These are phyloP conservation scores for Lacerta bilineata DNA, from an alignment of 2,797 vertebrate genomes.

Conservation along the genomic window DNA sequence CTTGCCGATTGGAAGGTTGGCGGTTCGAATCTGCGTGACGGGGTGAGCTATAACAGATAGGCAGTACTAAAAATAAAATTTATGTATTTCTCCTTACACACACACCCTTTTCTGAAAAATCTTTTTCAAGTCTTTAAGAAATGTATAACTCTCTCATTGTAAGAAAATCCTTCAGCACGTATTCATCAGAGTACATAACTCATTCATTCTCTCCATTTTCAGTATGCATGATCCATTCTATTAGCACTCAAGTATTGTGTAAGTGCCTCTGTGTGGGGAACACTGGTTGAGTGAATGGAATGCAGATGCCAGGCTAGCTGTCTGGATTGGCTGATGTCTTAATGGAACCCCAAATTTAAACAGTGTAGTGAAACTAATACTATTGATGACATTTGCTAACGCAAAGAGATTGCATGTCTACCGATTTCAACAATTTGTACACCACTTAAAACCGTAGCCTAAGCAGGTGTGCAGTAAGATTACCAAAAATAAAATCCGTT, in stretches of 20 bases:
- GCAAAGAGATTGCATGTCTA: not conserved
- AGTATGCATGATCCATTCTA: not conserved
- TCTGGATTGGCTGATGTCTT: too few relatives aligned
- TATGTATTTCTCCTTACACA: not conserved
- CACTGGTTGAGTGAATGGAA: too few relatives aligned
- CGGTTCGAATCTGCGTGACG: too few relatives aligned
- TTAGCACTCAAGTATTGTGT: too few relatives aligned
- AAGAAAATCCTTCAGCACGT: too few relatives aligned
- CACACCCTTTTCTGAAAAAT: not conserved
- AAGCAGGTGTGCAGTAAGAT: too few relatives aligned
- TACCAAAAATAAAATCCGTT: too few relatives aligned
- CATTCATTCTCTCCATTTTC: slow-evolving; percentile 18
- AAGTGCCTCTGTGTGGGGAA: too few relatives aligned
- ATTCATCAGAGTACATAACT: not conserved
- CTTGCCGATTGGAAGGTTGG: too few relatives aligned
- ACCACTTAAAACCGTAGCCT: too few relatives aligned
- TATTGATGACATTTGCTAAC: not conserved
- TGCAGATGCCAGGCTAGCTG: too few relatives aligned
- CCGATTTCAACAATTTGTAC: not conserved
- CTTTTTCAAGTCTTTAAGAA: slow-evolving; percentile 27
- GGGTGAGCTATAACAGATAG: slow-evolving; percentile 1
- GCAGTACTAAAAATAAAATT: slow-evolving; percentile 30
- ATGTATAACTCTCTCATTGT: slow-evolving; percentile 1
- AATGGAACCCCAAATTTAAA: not conserved
- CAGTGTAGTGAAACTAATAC: not conserved